Conservation (phyloP, 2,888 invertebrate species). For the Tenthredo distinguenda region DNA sequence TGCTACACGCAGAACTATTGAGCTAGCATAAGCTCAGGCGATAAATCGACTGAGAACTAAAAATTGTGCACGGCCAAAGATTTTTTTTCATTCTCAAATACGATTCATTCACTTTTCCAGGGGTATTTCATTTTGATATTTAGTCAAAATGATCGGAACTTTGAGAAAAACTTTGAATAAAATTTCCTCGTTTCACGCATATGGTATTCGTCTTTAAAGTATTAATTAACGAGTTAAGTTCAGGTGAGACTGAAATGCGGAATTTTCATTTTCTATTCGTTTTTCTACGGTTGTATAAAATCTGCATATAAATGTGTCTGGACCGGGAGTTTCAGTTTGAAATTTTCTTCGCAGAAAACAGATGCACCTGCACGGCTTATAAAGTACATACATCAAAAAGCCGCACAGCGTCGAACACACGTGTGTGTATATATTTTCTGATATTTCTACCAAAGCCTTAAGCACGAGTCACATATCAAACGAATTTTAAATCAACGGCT, state of each 20-base stretch:
- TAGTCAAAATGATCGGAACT: not conserved
- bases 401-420: not conserved
- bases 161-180: not conserved
- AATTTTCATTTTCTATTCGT: not conserved
- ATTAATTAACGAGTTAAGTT: not conserved
- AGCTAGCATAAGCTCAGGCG: not conserved
- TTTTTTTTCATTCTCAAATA: not conserved
- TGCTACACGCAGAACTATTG: not conserved
- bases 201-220: not conserved
- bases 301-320: not conserved
- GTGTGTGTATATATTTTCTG: not conserved
- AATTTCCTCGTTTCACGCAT: not conserved
- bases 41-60: not conserved
- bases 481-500: not conserved
- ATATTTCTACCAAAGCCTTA: not conserved
- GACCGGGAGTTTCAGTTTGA: not conserved
- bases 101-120: too few relatives aligned
- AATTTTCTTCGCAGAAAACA: not conserved
- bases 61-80: not conserved
- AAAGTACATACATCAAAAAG: not conserved
- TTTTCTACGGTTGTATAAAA: not conserved
- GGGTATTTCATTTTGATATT: not conserved
- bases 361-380: not conserved
- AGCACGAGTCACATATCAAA: not conserved
- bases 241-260: not conserved